A percentile compares a stretch with the other conserved stretches of the same genome.
phyloP scores from a whole-genome alignment of 1,140 invertebrate species.

The Colletes gigas region DNA sequence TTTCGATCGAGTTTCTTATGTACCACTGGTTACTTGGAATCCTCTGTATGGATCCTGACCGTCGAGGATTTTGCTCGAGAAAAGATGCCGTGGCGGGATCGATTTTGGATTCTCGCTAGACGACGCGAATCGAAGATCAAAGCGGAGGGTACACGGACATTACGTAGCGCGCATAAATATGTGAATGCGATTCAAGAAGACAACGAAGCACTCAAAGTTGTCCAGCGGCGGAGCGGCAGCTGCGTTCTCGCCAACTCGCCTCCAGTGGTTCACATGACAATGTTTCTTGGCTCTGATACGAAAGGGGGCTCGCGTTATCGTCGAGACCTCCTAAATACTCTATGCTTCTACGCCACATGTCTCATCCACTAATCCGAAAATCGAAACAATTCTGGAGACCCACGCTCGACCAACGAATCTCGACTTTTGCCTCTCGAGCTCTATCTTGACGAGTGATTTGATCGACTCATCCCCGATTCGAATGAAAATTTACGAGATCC shows the following conservation, averaged over 20 bases:
- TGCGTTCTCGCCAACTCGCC: slow-evolving; percentile 61
- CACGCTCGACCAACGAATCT: not conserved
- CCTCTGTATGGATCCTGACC: too few species aligned
- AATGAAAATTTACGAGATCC: not conserved
- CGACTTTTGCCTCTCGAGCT: not conserved
- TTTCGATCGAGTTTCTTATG: too few species aligned
- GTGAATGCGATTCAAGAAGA: slow-evolving; percentile 67
- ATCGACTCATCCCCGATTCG: not conserved
- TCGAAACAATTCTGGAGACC: not conserved
- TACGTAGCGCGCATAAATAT: slow-evolving; percentile 70
- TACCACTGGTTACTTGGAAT: too few species aligned
- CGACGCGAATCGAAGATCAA: slow-evolving; percentile 37
- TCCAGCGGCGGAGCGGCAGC: slow-evolving; percentile 59
- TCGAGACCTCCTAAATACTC: not conserved
- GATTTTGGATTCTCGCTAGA: slow-evolving; percentile 26
- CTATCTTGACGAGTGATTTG: not conserved
- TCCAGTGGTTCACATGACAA: slow-evolving; percentile 68
- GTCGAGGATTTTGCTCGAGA: not conserved
- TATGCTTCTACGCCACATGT: not conserved
- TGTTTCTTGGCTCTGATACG: not conserved
- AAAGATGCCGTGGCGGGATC: not conserved
- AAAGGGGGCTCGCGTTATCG: not conserved
- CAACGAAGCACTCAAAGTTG: slow-evolving; percentile 66
- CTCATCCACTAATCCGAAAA: not conserved
- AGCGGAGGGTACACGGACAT: slow-evolving; percentile 46